Percentiles rank a stretch among this genome's conserved stretches.
phyloP scores from a whole-genome alignment of 2,797 vertebrate genomes.

The Thamnophis elegans region DNA sequence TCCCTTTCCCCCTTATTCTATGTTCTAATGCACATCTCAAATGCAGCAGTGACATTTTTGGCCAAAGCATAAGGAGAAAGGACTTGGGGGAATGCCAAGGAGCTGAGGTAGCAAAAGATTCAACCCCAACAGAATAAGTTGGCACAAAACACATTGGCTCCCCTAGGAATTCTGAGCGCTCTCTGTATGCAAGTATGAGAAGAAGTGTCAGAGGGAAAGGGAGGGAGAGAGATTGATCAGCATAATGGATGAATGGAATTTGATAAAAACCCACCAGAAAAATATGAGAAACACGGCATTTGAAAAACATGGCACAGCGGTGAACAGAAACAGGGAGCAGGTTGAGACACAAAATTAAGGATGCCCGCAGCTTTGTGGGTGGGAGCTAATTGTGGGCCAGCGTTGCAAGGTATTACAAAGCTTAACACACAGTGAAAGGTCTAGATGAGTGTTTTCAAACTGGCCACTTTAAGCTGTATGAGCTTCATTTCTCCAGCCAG shows the following conservation, averaged over 20 bases:
- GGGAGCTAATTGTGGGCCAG: constrained; percentile 23
- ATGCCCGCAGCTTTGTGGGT: neutral
- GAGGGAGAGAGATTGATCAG: neutral
- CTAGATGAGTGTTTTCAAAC: neutral
- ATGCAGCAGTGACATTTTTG: neutral
- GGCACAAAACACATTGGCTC: constrained; percentile 20
- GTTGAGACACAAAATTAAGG: neutral
- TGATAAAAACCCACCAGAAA: neutral
- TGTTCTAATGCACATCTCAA: neutral
- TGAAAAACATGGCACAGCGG: constrained; percentile 27
- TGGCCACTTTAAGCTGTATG: neutral
- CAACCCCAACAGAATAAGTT: constrained; percentile 5
- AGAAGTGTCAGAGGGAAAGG: neutral
- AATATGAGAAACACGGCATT: constrained; percentile 7
- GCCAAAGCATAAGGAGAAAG: constrained; percentile 26
- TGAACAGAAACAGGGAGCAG: neutral
- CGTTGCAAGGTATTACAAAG: neutral
- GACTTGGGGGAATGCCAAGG: constrained; percentile 23
- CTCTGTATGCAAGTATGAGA: no score
- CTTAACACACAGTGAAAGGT: constrained; percentile 33
- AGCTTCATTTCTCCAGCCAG: neutral
- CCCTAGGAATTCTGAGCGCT: constrained; percentile 26
- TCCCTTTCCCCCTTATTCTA: neutral
- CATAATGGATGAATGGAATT: neutral
- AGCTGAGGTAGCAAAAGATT: constrained; percentile 51